Percentiles rank a stretch among this genome's conserved stretches.
phyloP scores from a whole-genome alignment of 2,113 vertebrate species.

The Lagenorhynchus albirostris region DNA sequence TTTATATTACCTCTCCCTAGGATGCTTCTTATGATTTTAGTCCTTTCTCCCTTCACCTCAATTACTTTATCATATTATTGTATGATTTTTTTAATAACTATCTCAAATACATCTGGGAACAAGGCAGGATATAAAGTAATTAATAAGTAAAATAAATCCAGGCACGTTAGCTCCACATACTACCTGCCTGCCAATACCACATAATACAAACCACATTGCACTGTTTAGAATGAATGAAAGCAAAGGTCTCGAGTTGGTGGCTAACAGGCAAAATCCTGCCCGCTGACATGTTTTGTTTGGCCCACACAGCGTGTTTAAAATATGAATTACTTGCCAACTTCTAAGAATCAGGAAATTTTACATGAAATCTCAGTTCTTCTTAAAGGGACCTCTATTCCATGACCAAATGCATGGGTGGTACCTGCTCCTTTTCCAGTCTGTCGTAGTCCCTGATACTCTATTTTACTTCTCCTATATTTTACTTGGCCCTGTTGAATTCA shows the following conservation, averaged over 20 bases:
- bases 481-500: neutral
- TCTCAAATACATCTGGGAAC: conserved; percentile 40
- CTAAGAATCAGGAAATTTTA: conserved; percentile 42
- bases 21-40: neutral
- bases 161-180: conserved; percentile 17
- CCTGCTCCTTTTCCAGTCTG: neutral
- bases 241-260: conserved; percentile 38
- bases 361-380: neutral
- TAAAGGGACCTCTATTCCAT: neutral
- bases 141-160: conserved; percentile 73
- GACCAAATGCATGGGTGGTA: neutral
- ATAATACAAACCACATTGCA: conserved; percentile 62
- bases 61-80: neutral
- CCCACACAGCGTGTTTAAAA: conserved; percentile 51
- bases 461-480: neutral
- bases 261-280: conserved; percentile 51
- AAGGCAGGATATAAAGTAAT: conserved; percentile 61
- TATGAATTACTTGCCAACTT: conserved; percentile 40
- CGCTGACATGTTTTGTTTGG: conserved; percentile 68
- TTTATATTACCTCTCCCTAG: neutral
- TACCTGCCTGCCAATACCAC: conserved; percentile 55
- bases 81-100: conserved; percentile 44
- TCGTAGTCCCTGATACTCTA: neutral
- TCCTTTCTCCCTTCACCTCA: conserved; percentile 6
- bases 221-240: conserved; percentile 62